phyloP scores from a whole-genome alignment of 2,888 invertebrate genomes.

The Anarsia innoxiella region DNA sequence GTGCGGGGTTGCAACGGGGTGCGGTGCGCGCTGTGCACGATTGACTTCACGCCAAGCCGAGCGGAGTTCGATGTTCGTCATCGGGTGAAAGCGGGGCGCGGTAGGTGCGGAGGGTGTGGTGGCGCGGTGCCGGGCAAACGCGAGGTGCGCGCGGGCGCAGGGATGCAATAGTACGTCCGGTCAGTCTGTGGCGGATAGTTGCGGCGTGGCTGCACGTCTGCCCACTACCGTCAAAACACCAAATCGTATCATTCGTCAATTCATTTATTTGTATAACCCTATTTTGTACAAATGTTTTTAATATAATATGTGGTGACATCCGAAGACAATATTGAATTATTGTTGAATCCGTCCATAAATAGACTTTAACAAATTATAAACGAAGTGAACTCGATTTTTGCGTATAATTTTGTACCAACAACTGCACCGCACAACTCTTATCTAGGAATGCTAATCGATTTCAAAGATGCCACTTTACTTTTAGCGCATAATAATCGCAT shows the following conservation, averaged over 20 bases:
- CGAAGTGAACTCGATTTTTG: background rate
- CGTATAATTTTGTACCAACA: conserved; percentile 6
- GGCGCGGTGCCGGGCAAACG: too few species aligned
- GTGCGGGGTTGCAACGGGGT: too few species aligned
- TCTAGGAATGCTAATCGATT: conserved; percentile 4
- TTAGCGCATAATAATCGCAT: background rate
- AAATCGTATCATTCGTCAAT: conserved; percentile 11
- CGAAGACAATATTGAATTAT: background rate
- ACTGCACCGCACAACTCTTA: conserved; percentile 4
- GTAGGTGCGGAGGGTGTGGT: too few species aligned
- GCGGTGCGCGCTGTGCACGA: too few species aligned
- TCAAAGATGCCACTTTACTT: background rate
- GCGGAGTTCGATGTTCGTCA: too few species aligned
- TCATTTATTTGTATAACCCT: conserved; percentile 15
- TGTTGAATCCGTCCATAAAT: conserved; percentile 3
- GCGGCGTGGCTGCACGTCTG: too few species aligned
- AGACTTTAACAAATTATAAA: background rate
- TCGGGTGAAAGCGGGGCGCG: too few species aligned
- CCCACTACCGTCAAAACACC: conserved; percentile 11
- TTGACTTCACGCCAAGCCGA: too few species aligned
- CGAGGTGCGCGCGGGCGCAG: too few species aligned
- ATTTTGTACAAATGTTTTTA: conserved; percentile 16
- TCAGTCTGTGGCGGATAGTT: too few species aligned
- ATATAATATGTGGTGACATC: conserved; percentile 10
- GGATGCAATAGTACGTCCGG: too few species aligned